Percentiles rank a stretch among this genome's conserved stretches.
These are phyloP conservation scores for Scotopteryx bipunctaria DNA, from an alignment of 2,888 invertebrate species.

Conservation along the genomic window DNA sequence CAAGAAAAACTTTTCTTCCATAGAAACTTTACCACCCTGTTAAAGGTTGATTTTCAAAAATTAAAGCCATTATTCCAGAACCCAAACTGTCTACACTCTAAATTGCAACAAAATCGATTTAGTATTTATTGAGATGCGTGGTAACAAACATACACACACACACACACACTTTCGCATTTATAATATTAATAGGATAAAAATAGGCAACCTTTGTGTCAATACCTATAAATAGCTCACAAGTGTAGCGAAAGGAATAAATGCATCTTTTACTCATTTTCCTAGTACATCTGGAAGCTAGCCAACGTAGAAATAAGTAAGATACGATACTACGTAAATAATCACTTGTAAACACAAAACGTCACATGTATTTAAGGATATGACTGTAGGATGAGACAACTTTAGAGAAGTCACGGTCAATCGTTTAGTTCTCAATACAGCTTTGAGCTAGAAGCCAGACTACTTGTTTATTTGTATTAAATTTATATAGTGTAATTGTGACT, in stretches of 20 bases:
- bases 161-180: no score
- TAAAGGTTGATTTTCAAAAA: no score
- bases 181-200: no score
- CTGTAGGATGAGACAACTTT: slow-evolving; percentile 8
- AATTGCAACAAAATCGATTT: no score
- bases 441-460: background rate
- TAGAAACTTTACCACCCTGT: no score
- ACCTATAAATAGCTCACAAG: no score
- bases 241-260: background rate
- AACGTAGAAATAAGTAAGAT: slow-evolving; percentile 3
- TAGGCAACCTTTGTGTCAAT: no score
- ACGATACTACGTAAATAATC: slow-evolving; percentile 1
- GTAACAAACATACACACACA: no score
- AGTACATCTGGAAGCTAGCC: slow-evolving; percentile 13
- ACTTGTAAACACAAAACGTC: slow-evolving; percentile 10
- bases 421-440: slow-evolving; percentile 15
- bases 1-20: no score
- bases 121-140: no score
- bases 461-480: background rate
- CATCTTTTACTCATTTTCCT: slow-evolving; percentile 1
- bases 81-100: no score
- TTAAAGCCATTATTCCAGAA: no score
- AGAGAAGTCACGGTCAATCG: background rate
- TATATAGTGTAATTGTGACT: background rate
- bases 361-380: slow-evolving; percentile 18